Conservation (phyloP, 2,113 vertebrate genomes). For the Corydoras maculifer region DNA sequence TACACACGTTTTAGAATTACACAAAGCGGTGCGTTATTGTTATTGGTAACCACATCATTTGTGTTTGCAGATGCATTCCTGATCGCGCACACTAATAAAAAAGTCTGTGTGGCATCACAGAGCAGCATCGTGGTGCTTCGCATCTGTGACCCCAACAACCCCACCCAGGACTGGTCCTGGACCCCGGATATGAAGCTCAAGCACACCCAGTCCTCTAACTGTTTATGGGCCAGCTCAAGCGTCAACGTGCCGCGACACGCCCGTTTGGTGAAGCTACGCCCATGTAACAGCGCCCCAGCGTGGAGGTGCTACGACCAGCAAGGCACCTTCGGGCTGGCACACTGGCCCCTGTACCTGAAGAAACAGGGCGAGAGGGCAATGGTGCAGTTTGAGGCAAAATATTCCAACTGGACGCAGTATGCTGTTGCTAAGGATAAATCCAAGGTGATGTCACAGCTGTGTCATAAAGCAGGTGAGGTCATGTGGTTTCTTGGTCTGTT, state of each 20-base stretch:
- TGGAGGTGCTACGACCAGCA: constrained; percentile 72
- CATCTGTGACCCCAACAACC: constrained; percentile 62
- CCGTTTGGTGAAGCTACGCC: constrained; percentile 46
- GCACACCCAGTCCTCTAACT: constrained; percentile 61
- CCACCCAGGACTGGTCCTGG: constrained; percentile 79
- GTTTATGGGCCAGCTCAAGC: constrained; percentile 65
- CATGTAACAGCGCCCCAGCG: constrained; percentile 65
- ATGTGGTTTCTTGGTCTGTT: background rate
- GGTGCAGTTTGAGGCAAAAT: constrained; percentile 60
- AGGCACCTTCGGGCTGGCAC: constrained; percentile 68
- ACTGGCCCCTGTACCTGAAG: constrained; percentile 69
- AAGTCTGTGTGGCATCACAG: constrained; percentile 64
- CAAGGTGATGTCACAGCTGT: constrained; percentile 59
- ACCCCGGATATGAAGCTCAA: constrained; percentile 62
- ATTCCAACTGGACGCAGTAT: constrained; percentile 75
- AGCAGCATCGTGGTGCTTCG: constrained; percentile 56
- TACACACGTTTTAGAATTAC: no score
- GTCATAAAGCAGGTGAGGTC: constrained; percentile 70
- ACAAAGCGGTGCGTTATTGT: no score
- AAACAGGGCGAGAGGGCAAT: constrained; percentile 70
- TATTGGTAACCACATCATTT: background rate
- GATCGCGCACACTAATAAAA: constrained; percentile 67
- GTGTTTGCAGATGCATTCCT: constrained; percentile 75
- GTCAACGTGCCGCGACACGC: constrained; percentile 50
- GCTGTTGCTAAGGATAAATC: constrained; percentile 58